Evolutionary conservation across 1,140 invertebrate genomes (phyloP), one percentile per base, ranked within the genome.

Genomic region (Ptiloglossa arizonensis): DNA sequence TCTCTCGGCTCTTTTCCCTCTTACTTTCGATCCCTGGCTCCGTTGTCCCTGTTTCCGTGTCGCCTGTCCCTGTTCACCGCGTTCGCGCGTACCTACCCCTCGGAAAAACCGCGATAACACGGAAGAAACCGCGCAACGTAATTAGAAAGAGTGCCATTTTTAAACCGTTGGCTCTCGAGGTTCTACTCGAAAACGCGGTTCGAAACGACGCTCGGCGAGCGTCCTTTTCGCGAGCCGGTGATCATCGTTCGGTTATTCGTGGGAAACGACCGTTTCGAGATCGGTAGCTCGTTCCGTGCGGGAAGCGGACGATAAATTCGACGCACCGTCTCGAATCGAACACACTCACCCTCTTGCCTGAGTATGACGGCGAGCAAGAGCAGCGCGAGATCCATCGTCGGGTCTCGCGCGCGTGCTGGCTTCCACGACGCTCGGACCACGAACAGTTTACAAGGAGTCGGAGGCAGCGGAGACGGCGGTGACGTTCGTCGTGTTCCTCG

Each of bases 361-460:
- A 91, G 70, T 29, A 91, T 79, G 73, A 88, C 80, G 79, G 87
- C 83, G 64, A 91, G 80, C 54, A 89, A 67, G 27, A 89, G 64
- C 17, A 90, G 69, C 79, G 83, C 69, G 63, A 90, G 85, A 89
- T 91, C 90, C 90, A 91, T 91, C 79, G 81, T 87, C 73, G 72
- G 54, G 44, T 35, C n/a, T 69, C 62, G 52, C 63, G 74, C 67
- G 57, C 63, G 74, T 62, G 57, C n/a, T 35, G 52, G 48, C 60
- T 63, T 22, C 63, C n/a, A n/a, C n/a, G n/a, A n/a, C n/a, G n/a
- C n/a, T n/a, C n/a, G n/a, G n/a, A n/a, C n/a, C n/a, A n/a, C n/a
- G n/a, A n/a, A n/a, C n/a, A n/a, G n/a, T n/a, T n/a, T n/a, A n/a
- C n/a, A n/a, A n/a, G n/a, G n/a, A n/a, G n/a, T n/a, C n/a, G n/a